Evolutionary conservation across 2,113 vertebrate genomes (phyloP), one percentile per base, ranked within the genome.

Genomic region (Etheostoma spectabile): DNA sequence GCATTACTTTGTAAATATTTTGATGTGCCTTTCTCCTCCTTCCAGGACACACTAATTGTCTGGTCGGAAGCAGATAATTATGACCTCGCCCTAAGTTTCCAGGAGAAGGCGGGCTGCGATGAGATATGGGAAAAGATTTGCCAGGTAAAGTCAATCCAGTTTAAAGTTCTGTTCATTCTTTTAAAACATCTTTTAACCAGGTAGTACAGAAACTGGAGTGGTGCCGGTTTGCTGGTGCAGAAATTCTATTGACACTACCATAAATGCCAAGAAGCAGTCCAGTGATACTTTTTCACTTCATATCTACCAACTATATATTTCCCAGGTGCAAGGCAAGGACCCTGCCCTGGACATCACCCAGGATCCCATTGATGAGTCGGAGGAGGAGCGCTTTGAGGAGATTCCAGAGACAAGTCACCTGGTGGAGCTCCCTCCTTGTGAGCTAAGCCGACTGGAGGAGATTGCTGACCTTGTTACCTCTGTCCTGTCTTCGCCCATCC

Each of bases 51-150:
- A 6, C 92, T 99, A 91, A 99, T 99, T 93, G 98, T 99, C 88
- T 99, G 98, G 98, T 99, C 98, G 69, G 98, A 99, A 96, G 98
- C 97, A 77, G 98, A 99, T 88, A 99, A 99, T 92, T 99, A 98
- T 93, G 98, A 99, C 91, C 94, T 99, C 93, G 98, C 98, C 72
- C 94, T 99, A 85, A 99, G 98, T 94, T 99, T 99, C 93, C 98
- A 99, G 94, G 98, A 99, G 90, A 99, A 99, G 90, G 98, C 97
- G 84, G 98, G 98, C 83, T 99, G 98, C 81, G 98, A 99, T 96
- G 98, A 99, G 91, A 99, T 99, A 88, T 99, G 98, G 98, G 98
- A 99, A 90, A 99, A 98, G 95, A 99, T 99, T 87, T 99, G 98
- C 91, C 97, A 99, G 97, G 98, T 99, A 96, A 85, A 46, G 21